These are phyloP conservation scores for Ammodytes dubius DNA, from an alignment of 2,113 vertebrate genomes.

Conservation along the genomic window DNA sequence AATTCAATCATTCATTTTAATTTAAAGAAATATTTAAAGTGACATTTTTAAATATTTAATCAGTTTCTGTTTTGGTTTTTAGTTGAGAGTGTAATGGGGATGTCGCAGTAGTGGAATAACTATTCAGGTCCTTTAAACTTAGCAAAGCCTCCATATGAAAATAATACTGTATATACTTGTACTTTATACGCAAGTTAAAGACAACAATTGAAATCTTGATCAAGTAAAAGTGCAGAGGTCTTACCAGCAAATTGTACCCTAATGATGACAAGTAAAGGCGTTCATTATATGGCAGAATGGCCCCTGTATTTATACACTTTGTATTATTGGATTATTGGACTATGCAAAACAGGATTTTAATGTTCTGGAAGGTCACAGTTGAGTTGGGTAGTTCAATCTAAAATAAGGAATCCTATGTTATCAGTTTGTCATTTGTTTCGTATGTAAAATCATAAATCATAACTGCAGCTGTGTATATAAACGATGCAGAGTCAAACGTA, in stretches of 20 bases:
- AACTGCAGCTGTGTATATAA: not conserved
- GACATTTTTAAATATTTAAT: not conserved
- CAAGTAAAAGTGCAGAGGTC: not conserved
- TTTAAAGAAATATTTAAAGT: not conserved
- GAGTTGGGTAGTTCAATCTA: not conserved
- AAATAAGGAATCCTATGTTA: not conserved
- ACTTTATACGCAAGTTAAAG: not conserved
- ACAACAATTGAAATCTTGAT: not conserved
- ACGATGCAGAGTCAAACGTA: too few species aligned
- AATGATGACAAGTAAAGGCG: not conserved
- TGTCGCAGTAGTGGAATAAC: not conserved
- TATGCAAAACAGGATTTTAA: not conserved
- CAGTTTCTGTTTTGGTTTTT: not conserved
- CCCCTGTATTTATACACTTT: not conserved
- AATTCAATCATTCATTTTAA: not conserved
- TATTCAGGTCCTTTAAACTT: not conserved
- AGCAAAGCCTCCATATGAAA: not conserved
- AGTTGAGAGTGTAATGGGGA: not conserved
- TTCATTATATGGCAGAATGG: not conserved
- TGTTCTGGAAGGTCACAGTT: not conserved
- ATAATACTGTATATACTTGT: not conserved
- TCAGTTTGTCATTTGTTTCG: not conserved
- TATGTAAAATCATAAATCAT: not conserved
- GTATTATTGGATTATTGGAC: not conserved
- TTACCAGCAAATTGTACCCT: not conserved